Conservation (phyloP, 2,113 vertebrate genomes). For the Alligator sinensis region DNA sequence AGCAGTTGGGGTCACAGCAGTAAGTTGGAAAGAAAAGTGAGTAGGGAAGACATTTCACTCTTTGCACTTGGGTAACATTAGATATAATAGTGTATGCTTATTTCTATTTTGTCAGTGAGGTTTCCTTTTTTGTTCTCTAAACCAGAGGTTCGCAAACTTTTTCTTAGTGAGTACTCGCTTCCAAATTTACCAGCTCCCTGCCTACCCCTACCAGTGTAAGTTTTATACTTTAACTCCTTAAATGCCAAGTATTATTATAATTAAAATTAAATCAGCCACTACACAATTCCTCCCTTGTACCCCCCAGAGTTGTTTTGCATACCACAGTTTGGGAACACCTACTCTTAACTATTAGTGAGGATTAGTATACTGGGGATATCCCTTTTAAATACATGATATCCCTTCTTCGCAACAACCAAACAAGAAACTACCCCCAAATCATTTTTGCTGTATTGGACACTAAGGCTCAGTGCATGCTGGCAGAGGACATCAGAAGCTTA, state of each 20-base stretch:
- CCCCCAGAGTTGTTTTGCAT: too few relatives aligned
- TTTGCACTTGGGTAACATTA: neutral
- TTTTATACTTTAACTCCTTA: too few relatives aligned
- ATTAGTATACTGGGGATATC: neutral
- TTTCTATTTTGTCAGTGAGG: neutral
- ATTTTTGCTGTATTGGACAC: neutral
- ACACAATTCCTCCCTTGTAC: too few relatives aligned
- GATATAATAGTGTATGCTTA: neutral
- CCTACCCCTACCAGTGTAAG: too few relatives aligned
- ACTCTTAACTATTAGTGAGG: fast-evolving
- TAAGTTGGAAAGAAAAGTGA: neutral
- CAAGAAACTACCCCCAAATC: neutral
- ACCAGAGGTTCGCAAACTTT: too few relatives aligned
- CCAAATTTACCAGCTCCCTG: too few relatives aligned
- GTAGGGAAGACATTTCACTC: neutral
- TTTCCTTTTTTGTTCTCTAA: neutral
- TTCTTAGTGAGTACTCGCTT: too few relatives aligned
- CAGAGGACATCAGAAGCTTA: neutral
- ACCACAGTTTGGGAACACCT: too few relatives aligned
- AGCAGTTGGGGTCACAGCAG: constrained; percentile 23
- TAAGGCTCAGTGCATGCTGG: neutral
- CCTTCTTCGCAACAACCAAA: neutral
- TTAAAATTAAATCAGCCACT: too few relatives aligned
- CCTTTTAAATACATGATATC: fast-evolving
- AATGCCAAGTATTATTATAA: too few relatives aligned